Evolutionary conservation across 2,113 vertebrate species (phyloP).

Genomic region (Pedetes capensis): DNA sequence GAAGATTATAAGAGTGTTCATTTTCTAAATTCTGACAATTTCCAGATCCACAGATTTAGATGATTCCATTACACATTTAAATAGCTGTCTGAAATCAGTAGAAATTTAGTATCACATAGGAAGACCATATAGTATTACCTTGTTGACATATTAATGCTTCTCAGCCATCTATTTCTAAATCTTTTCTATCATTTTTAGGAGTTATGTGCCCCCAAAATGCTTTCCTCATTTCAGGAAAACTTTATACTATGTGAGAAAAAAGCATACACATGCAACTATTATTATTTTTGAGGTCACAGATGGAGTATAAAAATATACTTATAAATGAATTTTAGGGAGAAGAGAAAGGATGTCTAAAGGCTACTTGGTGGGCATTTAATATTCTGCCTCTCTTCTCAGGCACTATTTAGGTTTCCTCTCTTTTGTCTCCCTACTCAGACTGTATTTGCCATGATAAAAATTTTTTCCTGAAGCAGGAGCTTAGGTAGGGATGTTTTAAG

Average conservation of each 20-base stretch:
- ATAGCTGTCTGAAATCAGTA: neutral
- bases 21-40: neutral
- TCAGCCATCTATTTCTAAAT: constrained; percentile 8
- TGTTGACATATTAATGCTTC: constrained; percentile 1
- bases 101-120: neutral
- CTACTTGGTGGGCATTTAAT: neutral
- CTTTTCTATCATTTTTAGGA: constrained; percentile 39
- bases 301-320: neutral
- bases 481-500: constrained; percentile 51
- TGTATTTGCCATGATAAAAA: constrained; percentile 58
- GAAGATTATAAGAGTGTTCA: neutral
- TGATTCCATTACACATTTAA: neutral
- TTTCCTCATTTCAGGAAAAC: neutral
- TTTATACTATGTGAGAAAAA: constrained; percentile 34
- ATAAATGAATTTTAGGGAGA: constrained; percentile 13
- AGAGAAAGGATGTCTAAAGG: neutral
- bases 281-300: constrained; percentile 44
- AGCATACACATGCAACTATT: neutral
- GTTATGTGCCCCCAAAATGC: neutral
- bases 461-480: constrained; percentile 47
- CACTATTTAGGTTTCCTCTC: constrained; percentile 24
- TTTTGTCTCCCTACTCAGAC: constrained; percentile 11
- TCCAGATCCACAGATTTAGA: neutral
- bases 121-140: neutral
- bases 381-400: neutral